These are phyloP conservation scores for Pristionchus fissidentatus DNA, from an alignment of 2,888 invertebrate species.

Conservation along the genomic window DNA sequence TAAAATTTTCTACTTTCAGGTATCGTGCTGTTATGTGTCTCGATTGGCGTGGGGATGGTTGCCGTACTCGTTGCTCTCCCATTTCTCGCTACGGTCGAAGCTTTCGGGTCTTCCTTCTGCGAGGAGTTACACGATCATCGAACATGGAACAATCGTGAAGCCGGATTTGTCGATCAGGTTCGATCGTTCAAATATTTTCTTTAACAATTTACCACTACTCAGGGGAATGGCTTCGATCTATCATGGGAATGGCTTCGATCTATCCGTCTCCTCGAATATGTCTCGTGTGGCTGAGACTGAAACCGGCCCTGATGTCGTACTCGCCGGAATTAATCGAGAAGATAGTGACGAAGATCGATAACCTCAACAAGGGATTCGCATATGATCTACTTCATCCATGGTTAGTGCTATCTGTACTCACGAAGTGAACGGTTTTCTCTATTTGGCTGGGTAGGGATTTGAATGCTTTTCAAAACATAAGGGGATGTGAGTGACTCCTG, in stretches of 20 bases:
- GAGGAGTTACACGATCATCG: slow-evolving; percentile 79
- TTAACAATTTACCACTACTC: too few relatives aligned
- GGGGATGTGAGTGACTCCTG: too few relatives aligned
- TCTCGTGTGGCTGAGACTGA: slow-evolving; percentile 69
- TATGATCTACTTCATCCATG: slow-evolving; percentile 74
- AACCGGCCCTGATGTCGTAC: slow-evolving; percentile 71
- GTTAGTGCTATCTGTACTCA: slow-evolving; percentile 74
- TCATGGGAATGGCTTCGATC: slow-evolving; percentile 70
- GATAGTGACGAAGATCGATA: slow-evolving; percentile 62
- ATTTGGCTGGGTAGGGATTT: too few relatives aligned
- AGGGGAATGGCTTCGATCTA: slow-evolving; percentile 49
- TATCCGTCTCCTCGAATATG: slow-evolving; percentile 69
- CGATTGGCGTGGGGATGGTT: too few relatives aligned
- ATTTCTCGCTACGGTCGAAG: background rate
- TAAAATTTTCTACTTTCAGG: too few relatives aligned
- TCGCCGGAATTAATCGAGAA: slow-evolving; percentile 65
- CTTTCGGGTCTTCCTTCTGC: slow-evolving; percentile 30
- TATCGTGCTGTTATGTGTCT: too few relatives aligned
- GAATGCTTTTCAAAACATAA: too few relatives aligned
- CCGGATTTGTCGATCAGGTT: slow-evolving; percentile 75
- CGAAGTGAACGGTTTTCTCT: too few relatives aligned
- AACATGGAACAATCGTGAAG: slow-evolving; percentile 81
- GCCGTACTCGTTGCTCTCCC: background rate
- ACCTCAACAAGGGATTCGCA: slow-evolving; percentile 73
- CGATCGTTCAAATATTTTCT: background rate